Conservation (phyloP, 2,797 vertebrate genomes). For the Peromyscus eremicus region DNA sequence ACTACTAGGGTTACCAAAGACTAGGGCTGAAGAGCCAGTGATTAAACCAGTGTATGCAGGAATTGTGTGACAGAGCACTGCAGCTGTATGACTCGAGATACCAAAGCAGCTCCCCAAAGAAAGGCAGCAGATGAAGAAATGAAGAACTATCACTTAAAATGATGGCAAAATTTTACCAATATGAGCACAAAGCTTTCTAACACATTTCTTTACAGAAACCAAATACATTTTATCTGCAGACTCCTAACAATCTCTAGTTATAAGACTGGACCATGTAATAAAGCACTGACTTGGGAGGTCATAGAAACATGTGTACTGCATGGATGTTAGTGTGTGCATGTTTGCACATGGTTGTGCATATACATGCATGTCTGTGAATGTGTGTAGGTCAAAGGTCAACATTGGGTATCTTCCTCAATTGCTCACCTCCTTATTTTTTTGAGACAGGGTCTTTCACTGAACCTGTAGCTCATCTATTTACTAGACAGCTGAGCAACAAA, state of each 20-base stretch:
- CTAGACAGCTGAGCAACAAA: not conserved
- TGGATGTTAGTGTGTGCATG: not conserved
- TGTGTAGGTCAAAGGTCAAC: not conserved
- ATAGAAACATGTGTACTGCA: not conserved
- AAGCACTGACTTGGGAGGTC: not conserved
- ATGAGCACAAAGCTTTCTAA: not conserved
- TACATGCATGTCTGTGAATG: not conserved
- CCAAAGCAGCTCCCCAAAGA: conserved; percentile 25
- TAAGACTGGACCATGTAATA: conserved; percentile 14
- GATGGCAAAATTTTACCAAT: not conserved
- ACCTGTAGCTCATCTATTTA: not conserved
- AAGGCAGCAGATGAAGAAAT: conserved; percentile 1
- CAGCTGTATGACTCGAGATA: not conserved
- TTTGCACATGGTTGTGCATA: not conserved
- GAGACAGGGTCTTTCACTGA: not conserved
- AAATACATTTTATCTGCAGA: not conserved
- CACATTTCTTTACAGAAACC: conserved; percentile 53
- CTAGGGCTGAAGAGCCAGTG: conserved; percentile 44
- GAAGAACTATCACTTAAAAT: conserved; percentile 47
- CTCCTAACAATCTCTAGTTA: conserved; percentile 13
- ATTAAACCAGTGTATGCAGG: not conserved
- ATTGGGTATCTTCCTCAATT: not conserved
- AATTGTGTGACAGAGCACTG: not conserved
- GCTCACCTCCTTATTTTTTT: not conserved
- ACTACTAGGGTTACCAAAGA: no score